Evolutionary conservation across 2,888 invertebrate genomes (phyloP), one percentile per base, ranked within the genome.

Genomic region (Steinernema scapterisci): DNA sequence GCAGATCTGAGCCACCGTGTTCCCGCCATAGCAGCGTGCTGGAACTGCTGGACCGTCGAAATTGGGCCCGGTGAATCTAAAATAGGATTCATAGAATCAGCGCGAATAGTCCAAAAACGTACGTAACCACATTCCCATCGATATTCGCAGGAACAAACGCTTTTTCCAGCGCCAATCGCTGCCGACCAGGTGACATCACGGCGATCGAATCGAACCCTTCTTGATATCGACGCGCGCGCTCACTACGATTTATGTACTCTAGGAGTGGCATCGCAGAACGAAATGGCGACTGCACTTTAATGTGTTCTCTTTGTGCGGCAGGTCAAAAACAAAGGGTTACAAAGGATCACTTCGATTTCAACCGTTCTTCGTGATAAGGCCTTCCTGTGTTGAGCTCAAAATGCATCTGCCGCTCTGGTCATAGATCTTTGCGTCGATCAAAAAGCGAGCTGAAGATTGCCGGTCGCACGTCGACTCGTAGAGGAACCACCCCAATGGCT

Each of bases 81-180:
- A 48, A 48, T n/a, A 48, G 16, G 5, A 48, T 7, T 2, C 16
- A 5, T 2, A 48, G 19, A 48, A 48, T 48, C 45, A 16, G 48
- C 48, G 16, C 5, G 19, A 13, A 48, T 19, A 16, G 16, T 44
- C 45, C 45, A 23, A 23, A 54, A 23, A 54, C 63, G 27, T 27
- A 63, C 63, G 63, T 63, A 2, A 31, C 63, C 3, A 63, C 63
- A 63, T 63, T 25, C 25, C 63, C 31, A 63, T 63, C 63, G 63
- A 63, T 63, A 27, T 25, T 21, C 31, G 31, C 2, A 25, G 63
- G 63, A 5, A 63, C 63, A 25, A 63, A 63, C 25, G 27, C 63
- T 6, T 25, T 63, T 27, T 63, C 63, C 27, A 63, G 63, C 63
- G 23, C 63, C 3, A 31, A 27, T 25, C 31, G 63, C 63, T 1